Conservation (phyloP, 2,888 invertebrate genomes). For the Ashinkailepas kermadecensis region DNA sequence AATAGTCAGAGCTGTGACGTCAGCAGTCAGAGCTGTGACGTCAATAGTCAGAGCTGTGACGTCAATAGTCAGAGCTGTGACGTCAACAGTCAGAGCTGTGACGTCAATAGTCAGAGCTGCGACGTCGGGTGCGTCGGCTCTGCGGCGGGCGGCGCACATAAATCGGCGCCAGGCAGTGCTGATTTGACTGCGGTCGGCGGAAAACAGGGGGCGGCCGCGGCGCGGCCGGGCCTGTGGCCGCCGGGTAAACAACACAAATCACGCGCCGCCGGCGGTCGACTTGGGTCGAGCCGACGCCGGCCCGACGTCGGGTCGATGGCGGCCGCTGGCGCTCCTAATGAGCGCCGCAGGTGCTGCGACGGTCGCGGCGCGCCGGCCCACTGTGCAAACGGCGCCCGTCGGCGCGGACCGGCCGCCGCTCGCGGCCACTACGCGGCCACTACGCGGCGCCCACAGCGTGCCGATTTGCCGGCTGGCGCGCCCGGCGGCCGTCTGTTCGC, state of each 20-base stretch:
- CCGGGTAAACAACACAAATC: slow-evolving; percentile 12
- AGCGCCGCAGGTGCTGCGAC: not conserved
- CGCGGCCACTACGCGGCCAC: no score
- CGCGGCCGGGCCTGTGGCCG: not conserved
- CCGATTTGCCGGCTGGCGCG: no score
- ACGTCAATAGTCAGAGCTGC: no score
- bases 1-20: not conserved
- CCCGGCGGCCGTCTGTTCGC: no score
- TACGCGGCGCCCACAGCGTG: no score
- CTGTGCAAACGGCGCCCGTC: not conserved
- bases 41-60: no score
- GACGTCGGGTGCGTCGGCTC: not conserved
- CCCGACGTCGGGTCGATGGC: not conserved
- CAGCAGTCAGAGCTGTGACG: no score
- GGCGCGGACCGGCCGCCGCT: no score
- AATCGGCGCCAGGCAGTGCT: not conserved
- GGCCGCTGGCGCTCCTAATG: not conserved
- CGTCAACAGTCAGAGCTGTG: no score
- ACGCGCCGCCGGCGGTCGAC: not conserved
- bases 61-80: not conserved
- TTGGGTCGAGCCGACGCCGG: not conserved
- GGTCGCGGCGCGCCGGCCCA: not conserved
- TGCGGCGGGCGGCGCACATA: not conserved
- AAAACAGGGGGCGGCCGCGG: not conserved
- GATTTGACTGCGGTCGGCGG: slow-evolving; percentile 6